A percentile compares a stretch with the other conserved stretches of the same genome.
These are phyloP conservation scores for Dendrocincla tyrannina DNA, from an alignment of 2,797 vertebrate genomes.

Conservation along the genomic window DNA sequence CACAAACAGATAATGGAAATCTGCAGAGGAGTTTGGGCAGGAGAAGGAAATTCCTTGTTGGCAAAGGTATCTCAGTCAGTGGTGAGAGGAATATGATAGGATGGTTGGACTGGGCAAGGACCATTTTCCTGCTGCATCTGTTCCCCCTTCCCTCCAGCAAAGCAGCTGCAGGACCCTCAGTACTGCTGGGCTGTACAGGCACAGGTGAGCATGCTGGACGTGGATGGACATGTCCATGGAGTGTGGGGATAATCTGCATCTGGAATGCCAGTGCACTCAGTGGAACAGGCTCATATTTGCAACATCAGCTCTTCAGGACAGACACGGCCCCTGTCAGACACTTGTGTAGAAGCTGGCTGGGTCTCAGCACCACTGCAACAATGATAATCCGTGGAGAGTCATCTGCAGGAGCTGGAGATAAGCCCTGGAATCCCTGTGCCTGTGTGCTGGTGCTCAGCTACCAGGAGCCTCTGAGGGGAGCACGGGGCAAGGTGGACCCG, in stretches of 20 bases:
- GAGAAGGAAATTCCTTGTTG: neutral
- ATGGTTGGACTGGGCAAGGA: neutral
- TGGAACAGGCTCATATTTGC: fast-evolving
- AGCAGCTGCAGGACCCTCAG: neutral
- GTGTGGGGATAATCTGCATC: neutral
- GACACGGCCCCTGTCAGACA: neutral
- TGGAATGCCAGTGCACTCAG: neutral
- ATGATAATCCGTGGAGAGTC: neutral
- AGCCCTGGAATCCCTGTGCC: neutral
- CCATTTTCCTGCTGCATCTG: neutral
- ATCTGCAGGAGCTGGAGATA: neutral
- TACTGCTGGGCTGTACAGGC: fast-evolving
- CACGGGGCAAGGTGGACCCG: neutral
- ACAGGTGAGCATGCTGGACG: neutral
- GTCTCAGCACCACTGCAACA: neutral
- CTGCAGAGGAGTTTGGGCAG: neutral
- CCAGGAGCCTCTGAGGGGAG: neutral
- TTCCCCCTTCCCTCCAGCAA: neutral
- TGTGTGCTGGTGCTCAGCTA: neutral
- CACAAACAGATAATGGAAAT: neutral
- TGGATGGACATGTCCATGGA: neutral
- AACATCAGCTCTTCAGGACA: neutral
- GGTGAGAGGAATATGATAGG: neutral
- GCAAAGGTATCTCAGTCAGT: neutral
- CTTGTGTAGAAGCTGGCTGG: neutral